Percentiles rank a stretch among this genome's conserved stretches.
phyloP scores from a whole-genome alignment of 2,797 vertebrate species.

The Rhadinocentrus ornatus region DNA sequence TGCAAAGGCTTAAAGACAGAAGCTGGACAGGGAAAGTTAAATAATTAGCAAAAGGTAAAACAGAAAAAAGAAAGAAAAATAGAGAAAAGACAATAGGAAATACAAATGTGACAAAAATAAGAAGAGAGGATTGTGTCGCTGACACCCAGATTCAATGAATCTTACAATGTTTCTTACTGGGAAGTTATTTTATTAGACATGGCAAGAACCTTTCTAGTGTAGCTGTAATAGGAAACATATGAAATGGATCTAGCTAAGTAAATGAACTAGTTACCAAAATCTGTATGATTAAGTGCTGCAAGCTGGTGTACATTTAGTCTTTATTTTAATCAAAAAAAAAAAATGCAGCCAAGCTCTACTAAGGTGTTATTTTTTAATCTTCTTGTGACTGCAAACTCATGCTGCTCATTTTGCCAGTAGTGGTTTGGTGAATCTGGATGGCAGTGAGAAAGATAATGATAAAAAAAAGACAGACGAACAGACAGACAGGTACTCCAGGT shows the following conservation, averaged over 20 bases:
- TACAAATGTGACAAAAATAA: background rate
- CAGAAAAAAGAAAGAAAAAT: conserved; percentile 2
- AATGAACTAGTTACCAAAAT: background rate
- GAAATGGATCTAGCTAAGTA: background rate
- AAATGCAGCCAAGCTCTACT: background rate
- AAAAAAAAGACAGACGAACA: conserved; percentile 43
- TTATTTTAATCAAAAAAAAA: background rate
- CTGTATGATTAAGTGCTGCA: background rate
- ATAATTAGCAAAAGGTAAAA: background rate
- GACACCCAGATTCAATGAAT: conserved; percentile 42
- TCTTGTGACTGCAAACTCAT: background rate
- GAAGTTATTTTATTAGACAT: background rate
- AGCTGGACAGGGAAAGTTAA: conserved; percentile 12
- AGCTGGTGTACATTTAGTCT: background rate
- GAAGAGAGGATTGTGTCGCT: background rate
- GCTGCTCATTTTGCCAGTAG: background rate
- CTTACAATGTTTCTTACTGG: background rate
- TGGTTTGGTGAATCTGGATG: conserved; percentile 49
- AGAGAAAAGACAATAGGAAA: background rate
- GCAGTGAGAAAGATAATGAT: conserved; percentile 22
- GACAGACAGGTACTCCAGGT: conserved; percentile 65
- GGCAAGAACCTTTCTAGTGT: background rate
- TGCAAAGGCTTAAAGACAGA: conserved; percentile 23
- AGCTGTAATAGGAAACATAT: background rate
- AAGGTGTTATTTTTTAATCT: background rate